Conservation (phyloP, 2,888 invertebrate species). For the Drepanosiphum platanoidis region DNA sequence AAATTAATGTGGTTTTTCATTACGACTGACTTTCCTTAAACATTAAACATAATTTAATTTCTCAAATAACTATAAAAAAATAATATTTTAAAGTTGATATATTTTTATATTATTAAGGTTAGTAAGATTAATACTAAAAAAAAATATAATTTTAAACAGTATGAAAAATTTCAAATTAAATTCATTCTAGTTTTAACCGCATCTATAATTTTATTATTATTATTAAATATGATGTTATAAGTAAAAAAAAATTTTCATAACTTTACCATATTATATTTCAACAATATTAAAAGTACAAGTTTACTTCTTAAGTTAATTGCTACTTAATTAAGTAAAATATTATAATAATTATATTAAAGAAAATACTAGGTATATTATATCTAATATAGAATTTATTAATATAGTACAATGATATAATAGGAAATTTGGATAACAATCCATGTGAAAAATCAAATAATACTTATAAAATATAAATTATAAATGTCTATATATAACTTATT, state of each 20-base stretch:
- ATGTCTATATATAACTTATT: slow-evolving; percentile 15
- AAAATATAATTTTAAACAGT: too few relatives aligned
- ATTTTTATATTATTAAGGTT: neutral
- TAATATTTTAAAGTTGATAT: neutral
- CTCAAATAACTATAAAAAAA: too few relatives aligned
- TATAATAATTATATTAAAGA: neutral
- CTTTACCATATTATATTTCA: neutral
- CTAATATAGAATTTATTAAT: slow-evolving; percentile 5
- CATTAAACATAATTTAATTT: too few relatives aligned
- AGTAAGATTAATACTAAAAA: neutral
- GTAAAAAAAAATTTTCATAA: too few relatives aligned
- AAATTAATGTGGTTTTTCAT: neutral
- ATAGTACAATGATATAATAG: slow-evolving; percentile 33
- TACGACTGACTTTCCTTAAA: too few relatives aligned
- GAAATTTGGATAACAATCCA: slow-evolving; percentile 56
- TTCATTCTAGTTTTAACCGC: too few relatives aligned
- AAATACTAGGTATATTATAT: neutral
- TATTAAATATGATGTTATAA: too few relatives aligned
- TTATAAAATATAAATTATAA: slow-evolving; percentile 7
- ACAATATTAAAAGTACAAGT: neutral
- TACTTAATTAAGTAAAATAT: neutral
- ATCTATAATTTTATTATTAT: too few relatives aligned
- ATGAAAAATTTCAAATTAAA: too few relatives aligned
- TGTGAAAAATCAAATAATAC: slow-evolving; percentile 31
- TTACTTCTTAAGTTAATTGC: neutral